Percentiles rank a stretch among this genome's conserved stretches.
Evolutionary conservation across 2,888 invertebrate species (phyloP).

Genomic region (Drosophila paramelanica): DNA sequence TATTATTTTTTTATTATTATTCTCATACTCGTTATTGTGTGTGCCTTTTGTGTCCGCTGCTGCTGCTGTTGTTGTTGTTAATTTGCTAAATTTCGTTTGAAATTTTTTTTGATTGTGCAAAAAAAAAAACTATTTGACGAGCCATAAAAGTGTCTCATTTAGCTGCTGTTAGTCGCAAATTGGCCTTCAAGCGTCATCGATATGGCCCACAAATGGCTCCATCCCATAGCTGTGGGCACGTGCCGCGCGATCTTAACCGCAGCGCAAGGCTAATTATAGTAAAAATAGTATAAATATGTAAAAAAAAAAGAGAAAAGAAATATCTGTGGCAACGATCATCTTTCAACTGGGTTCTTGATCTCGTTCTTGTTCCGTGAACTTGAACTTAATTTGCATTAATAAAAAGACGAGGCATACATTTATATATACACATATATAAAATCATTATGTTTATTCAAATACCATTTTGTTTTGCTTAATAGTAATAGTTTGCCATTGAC

Average conservation of each 20-base stretch:
- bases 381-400: conserved; percentile 2
- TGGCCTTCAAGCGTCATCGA: conserved; percentile 47
- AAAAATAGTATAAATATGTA: not conserved
- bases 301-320: not conserved
- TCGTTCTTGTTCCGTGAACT: not conserved
- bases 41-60: conserved; percentile 15
- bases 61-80: conserved; percentile 22
- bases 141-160: conserved; percentile 59
- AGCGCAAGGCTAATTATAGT: conserved; percentile 5
- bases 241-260: conserved; percentile 30
- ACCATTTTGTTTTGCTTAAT: conserved; percentile 54
- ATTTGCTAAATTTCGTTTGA: conserved; percentile 33
- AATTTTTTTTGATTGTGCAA: conserved; percentile 41
- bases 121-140: conserved; percentile 40
- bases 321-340: conserved; percentile 13
- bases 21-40: conserved; percentile 5
- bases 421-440: conserved; percentile 61
- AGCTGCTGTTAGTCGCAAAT: conserved; percentile 47
- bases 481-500: conserved; percentile 77
- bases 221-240: conserved; percentile 16
- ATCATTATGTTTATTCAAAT: conserved; percentile 47
- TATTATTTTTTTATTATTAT: conserved; percentile 11
- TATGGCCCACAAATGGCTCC: conserved; percentile 17
- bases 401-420: conserved; percentile 14
- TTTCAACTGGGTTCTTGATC: conserved; percentile 16